Evolutionary conservation across 2,888 invertebrate species (phyloP).

Genomic region (Idaea biselata): DNA sequence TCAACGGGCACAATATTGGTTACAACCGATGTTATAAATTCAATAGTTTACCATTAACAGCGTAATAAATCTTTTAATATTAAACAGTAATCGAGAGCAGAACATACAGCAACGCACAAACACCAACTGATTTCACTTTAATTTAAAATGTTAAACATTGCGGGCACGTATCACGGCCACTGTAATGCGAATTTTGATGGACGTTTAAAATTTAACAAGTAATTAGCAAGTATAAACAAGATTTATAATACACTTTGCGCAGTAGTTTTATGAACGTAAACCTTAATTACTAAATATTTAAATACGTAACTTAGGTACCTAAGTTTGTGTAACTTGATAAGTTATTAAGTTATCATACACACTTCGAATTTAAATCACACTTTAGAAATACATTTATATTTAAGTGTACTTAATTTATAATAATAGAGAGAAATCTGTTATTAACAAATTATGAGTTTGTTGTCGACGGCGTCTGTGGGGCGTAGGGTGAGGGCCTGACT

Average conservation of each 20-base stretch:
- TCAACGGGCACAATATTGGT: too few relatives aligned
- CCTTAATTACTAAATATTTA: not conserved
- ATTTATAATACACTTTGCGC: not conserved
- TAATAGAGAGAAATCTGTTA: too few relatives aligned
- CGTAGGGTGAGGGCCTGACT: too few relatives aligned
- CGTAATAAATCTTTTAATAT: not conserved
- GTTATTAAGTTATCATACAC: too few relatives aligned
- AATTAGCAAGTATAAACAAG: slow-evolving; percentile 40
- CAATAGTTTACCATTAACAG: not conserved
- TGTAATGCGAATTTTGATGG: slow-evolving; percentile 16
- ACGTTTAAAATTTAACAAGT: slow-evolving; percentile 28
- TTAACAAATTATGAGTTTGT: too few relatives aligned
- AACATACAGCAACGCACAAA: not conserved
- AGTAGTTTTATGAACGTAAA: not conserved
- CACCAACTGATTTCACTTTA: not conserved
- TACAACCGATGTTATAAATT: too few relatives aligned
- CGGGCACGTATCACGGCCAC: slow-evolving; percentile 23
- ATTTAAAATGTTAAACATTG: slow-evolving; percentile 6
- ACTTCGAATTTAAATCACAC: too few relatives aligned
- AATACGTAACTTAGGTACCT: not conserved
- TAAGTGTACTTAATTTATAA: too few relatives aligned
- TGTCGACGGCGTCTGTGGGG: too few relatives aligned
- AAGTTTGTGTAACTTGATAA: not conserved
- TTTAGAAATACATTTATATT: too few relatives aligned
- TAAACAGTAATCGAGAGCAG: not conserved